phyloP scores from a whole-genome alignment of 1,140 invertebrate genomes.

The Nilaparvata lugens region DNA sequence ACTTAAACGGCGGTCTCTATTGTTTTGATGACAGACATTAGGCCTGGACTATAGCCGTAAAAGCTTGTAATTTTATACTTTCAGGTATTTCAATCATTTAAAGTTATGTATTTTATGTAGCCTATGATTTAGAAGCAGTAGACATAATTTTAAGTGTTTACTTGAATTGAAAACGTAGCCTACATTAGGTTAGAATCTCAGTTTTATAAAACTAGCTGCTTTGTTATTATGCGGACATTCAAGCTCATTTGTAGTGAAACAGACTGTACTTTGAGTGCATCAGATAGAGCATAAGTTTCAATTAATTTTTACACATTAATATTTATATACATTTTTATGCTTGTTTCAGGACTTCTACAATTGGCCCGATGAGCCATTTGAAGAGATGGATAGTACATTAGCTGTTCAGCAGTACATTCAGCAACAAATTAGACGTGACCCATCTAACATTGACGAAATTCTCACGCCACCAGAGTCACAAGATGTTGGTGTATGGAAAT shows the following conservation, averaged over 20 bases:
- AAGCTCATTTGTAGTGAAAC: background rate
- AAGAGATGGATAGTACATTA: conserved; percentile 98
- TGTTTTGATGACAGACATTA: no score
- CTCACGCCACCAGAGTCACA: conserved; percentile 92
- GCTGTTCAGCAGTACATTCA: conserved; percentile 99
- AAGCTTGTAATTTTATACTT: no score
- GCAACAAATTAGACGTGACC: conserved; percentile 90
- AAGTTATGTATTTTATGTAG: no score
- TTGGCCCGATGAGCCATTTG: conserved; percentile 97
- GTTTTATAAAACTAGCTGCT: background rate
- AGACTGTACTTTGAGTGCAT: background rate
- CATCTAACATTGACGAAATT: conserved; percentile 88
- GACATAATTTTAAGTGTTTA: no score
- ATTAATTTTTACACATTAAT: background rate
- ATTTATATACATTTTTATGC: conserved; percentile 2
- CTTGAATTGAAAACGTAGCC: background rate
- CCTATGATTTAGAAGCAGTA: no score
- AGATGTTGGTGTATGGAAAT: conserved; percentile 99
- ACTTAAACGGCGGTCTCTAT: no score
- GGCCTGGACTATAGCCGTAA: no score
- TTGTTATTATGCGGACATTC: background rate
- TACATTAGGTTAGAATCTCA: background rate
- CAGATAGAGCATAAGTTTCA: conserved; percentile 2
- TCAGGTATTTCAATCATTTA: no score
- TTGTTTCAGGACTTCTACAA: conserved; percentile 88